Evolutionary conservation across 2,888 invertebrate species (phyloP).

Genomic region (Lasioglossum zephyrum): DNA sequence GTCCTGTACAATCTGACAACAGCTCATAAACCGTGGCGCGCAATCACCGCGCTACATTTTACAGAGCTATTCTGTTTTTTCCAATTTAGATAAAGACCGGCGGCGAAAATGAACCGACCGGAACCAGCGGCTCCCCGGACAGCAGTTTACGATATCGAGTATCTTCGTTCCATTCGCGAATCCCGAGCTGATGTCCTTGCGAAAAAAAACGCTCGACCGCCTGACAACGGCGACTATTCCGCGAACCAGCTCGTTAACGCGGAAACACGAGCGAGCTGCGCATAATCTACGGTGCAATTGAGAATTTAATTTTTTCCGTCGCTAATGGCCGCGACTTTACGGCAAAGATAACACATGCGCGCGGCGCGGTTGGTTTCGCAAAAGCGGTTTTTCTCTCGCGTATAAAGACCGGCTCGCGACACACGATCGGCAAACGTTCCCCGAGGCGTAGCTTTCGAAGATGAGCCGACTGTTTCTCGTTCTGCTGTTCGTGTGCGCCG

Average conservation of each 20-base stretch:
- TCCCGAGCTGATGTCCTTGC: neutral
- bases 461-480: slow-evolving; percentile 58
- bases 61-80: slow-evolving; percentile 62
- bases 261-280: neutral
- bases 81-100: slow-evolving; percentile 74
- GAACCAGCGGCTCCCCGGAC: neutral
- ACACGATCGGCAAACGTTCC: neutral
- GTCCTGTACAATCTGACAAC: neutral
- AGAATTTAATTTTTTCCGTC: neutral
- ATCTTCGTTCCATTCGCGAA: neutral
- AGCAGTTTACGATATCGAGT: neutral
- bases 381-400: neutral
- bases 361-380: neutral
- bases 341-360: slow-evolving; percentile 53
- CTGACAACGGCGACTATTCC: neutral
- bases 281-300: slow-evolving; percentile 17
- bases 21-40: slow-evolving; percentile 40
- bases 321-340: slow-evolving; percentile 33
- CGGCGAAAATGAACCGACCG: slow-evolving; percentile 42
- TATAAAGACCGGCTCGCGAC: neutral
- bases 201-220: neutral
- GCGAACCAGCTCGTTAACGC: slow-evolving; percentile 17
- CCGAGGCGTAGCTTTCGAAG: slow-evolving; percentile 24
- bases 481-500: slow-evolving; percentile 57
- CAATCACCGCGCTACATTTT: slow-evolving; percentile 52